A percentile compares a stretch with the other conserved stretches of the same genome.
Evolutionary conservation across 2,113 vertebrate species (phyloP).

Genomic region (Atractosteus spatula): DNA sequence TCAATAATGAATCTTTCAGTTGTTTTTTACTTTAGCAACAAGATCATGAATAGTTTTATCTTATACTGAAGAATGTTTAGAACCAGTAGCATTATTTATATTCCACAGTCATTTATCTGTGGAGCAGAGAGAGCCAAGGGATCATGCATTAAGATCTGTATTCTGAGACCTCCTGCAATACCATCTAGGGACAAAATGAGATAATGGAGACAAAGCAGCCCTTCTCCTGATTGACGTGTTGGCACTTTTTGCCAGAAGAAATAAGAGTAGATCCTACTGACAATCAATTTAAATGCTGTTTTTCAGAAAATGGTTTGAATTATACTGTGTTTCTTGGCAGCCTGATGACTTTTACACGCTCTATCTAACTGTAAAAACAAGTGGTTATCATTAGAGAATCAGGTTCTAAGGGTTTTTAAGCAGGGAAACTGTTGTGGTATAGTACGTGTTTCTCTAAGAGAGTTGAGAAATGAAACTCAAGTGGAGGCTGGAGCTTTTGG

Average conservation of each 20-base stretch:
- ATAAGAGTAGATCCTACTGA: neutral
- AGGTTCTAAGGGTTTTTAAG: neutral
- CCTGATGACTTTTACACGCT: neutral
- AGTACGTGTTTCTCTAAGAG: neutral
- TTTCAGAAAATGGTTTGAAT: neutral
- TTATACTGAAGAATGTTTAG: constrained; percentile 14
- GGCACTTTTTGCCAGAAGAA: neutral
- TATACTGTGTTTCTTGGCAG: neutral
- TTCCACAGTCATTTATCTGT: constrained; percentile 36
- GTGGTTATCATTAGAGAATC: neutral
- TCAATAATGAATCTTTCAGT: no score
- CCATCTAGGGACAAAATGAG: constrained; percentile 17
- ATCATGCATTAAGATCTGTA: constrained; percentile 17
- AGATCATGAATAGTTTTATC: neutral
- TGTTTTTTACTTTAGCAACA: neutral
- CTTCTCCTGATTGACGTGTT: neutral
- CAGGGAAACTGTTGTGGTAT: neutral
- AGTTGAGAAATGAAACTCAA: no score
- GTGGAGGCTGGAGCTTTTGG: no score
- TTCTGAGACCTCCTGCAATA: constrained; percentile 6
- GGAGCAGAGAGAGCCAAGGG: constrained; percentile 21
- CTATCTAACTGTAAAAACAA: neutral
- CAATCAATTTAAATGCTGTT: neutral
- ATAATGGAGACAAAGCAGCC: neutral
- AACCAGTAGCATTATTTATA: constrained; percentile 36